A percentile compares a stretch with the other conserved stretches of the same genome.
phyloP scores from a whole-genome alignment of 2,797 vertebrate genomes.

The Notoglanidium macrostoma region DNA sequence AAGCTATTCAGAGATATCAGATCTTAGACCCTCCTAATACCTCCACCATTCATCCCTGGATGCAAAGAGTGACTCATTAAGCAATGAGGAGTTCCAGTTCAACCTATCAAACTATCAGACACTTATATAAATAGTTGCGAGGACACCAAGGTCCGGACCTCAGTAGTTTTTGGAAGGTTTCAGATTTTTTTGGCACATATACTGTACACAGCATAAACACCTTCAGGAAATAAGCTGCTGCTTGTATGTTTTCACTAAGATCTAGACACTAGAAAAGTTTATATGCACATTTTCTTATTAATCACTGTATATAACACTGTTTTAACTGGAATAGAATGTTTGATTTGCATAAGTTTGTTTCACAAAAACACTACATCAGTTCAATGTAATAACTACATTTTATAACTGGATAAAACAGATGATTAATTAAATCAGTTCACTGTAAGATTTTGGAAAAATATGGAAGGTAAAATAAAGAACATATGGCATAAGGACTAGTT shows the following conservation, averaged over 20 bases:
- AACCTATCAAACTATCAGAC: conserved; percentile 4
- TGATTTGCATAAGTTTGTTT: not conserved
- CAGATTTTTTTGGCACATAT: not conserved
- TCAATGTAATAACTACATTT: not conserved
- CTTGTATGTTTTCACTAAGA: not conserved
- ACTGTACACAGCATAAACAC: not conserved
- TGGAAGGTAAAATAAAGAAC: not conserved
- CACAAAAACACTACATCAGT: not conserved
- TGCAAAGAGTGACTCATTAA: not conserved
- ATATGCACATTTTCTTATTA: not conserved
- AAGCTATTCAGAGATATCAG: not conserved
- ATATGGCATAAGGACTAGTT: not conserved
- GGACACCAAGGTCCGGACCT: not conserved
- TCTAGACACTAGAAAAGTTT: not conserved
- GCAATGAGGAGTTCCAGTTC: not conserved
- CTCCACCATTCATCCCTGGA: not conserved
- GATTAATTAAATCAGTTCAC: not conserved
- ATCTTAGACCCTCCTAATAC: not conserved
- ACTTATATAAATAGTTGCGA: conserved; percentile 11
- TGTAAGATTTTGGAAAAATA: not conserved
- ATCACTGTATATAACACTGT: not conserved
- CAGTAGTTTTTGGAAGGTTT: not conserved
- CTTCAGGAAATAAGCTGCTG: not conserved
- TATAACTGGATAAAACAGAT: not conserved
- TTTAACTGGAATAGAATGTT: not conserved